phyloP scores from a whole-genome alignment of 2,888 invertebrate genomes.

The Scrobipalpa costella region DNA sequence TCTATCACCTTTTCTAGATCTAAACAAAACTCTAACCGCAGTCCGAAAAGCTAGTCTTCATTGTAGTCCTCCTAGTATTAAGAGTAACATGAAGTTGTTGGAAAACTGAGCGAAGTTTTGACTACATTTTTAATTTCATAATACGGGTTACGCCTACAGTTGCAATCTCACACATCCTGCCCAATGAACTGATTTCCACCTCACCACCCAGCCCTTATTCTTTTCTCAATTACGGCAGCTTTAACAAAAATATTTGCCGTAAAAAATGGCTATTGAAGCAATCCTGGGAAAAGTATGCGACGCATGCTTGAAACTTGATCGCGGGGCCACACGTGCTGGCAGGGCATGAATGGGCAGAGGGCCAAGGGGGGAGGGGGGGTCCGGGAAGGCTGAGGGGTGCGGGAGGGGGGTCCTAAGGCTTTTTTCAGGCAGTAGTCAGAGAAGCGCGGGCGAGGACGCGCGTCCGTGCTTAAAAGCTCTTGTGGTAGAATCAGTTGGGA shows the following conservation, averaged over 20 bases:
- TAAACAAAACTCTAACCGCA: no score
- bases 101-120: no score
- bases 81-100: no score
- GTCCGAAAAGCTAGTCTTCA: no score
- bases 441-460: slow-evolving; percentile 59
- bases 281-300: slow-evolving; percentile 68
- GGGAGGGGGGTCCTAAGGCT: slow-evolving; percentile 59
- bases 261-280: slow-evolving; percentile 42
- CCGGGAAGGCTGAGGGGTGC: slow-evolving; percentile 43
- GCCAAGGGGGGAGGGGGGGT: slow-evolving; percentile 39
- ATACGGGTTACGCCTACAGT: neutral
- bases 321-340: slow-evolving; percentile 70
- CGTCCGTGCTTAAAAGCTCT: slow-evolving; percentile 47
- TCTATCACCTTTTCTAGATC: neutral
- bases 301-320: slow-evolving; percentile 68
- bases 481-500: slow-evolving; percentile 28
- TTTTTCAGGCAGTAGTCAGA: slow-evolving; percentile 77
- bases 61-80: no score
- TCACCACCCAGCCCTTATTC: slow-evolving; percentile 14
- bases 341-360: slow-evolving; percentile 57
- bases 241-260: slow-evolving; percentile 23
- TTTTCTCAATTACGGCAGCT: slow-evolving; percentile 1
- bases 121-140: no score
- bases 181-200: slow-evolving; percentile 2
- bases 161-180: neutral